phyloP scores from a whole-genome alignment of 2,113 vertebrate genomes.

The Anguilla japonica region DNA sequence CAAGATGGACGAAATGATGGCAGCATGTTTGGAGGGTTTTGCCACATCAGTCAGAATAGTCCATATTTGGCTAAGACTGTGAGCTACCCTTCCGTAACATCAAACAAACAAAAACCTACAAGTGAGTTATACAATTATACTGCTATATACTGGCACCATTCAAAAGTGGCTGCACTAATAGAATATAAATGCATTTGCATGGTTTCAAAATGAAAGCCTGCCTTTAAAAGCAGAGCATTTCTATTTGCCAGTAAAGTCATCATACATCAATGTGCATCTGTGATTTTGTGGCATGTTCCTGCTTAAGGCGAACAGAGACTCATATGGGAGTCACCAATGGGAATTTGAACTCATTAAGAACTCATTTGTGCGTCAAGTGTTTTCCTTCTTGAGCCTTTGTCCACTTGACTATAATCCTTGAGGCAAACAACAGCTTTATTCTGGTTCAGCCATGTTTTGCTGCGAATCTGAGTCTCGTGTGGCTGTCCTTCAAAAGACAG shows the following conservation, averaged over 20 bases:
- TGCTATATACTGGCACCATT: not conserved
- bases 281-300: not conserved
- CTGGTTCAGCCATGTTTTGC: not conserved
- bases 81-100: not conserved
- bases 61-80: not conserved
- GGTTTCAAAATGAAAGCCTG: not conserved
- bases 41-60: not conserved
- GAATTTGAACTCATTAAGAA: not conserved
- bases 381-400: not conserved
- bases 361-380: not conserved
- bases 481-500: not conserved
- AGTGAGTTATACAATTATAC: conserved; percentile 1
- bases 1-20: not conserved
- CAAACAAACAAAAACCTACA: not conserved
- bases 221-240: not conserved
- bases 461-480: not conserved
- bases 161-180: not conserved
- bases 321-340: too few species aligned
- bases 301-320: not conserved
- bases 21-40: not conserved
- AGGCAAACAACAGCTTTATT: not conserved
- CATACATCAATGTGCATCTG: not conserved
- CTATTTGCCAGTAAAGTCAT: not conserved
- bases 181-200: not conserved
- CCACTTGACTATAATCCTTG: not conserved